Base-by-base conservation (phyloP, 1,140 invertebrate species). In the Drusus annulatus region DNA sequence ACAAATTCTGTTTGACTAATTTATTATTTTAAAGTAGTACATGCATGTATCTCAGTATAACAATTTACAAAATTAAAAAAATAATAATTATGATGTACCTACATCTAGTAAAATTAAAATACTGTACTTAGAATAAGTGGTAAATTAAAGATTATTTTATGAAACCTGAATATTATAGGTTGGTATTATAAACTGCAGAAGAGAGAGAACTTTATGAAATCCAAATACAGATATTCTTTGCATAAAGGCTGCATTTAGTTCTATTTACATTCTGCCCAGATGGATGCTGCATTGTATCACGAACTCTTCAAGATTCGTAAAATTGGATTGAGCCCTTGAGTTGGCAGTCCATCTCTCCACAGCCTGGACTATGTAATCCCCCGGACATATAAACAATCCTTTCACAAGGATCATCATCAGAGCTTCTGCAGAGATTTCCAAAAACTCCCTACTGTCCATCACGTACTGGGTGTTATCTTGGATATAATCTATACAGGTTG, bases 391-490 rank as follows among this genome's bases (percentile, higher is more conserved):
- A 19, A 16, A 75, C 31, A 31, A 28, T 19, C 78, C 63, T 15
- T 56, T 45, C 19, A 3, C 6, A 16, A 76, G 13, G 7, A 81
- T 78, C 15, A 52, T n/a, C 15, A 15, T 71, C 1, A 82, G 51
- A 60, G 77, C 76, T 13, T 79, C 56, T 16, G 36, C 13, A n/a
- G 31, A 68, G 3, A 82, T 54, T 21, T 62, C 16, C 5, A 62
- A 45, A 62, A 79, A 82, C 10, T 76, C 60, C 2, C 58, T 17
- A 62, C 78, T 76, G 8, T 50, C 36, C 19, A 82, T 62, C 4
- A 82, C 19, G 7, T 15, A 25, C 10, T 68, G 52, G 0, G 78
- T 54, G 45, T 79, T 82, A 31, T 82, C 77, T 71, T 82, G 45
- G 1, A 82, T 76, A 17, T 62, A 82, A 2, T 52, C 78, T 5